Percentiles rank a stretch among this genome's conserved stretches.
These are phyloP conservation scores for Drosophila nebulosa DNA, from an alignment of 1,140 invertebrate genomes.

Conservation along the genomic window DNA sequence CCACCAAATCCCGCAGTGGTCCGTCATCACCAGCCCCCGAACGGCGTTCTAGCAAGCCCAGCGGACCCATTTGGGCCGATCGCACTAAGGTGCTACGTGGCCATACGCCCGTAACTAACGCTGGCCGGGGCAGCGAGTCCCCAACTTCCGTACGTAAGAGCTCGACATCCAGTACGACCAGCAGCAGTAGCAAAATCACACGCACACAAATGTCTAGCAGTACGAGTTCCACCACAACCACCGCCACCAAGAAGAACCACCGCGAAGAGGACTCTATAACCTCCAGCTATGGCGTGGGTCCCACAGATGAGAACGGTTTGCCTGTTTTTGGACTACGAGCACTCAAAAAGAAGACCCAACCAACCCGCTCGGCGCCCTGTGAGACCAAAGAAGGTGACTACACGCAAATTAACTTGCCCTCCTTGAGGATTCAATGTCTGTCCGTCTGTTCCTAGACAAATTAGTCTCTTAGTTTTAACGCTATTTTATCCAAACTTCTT, in stretches of 20 bases:
- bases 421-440: too few relatives aligned
- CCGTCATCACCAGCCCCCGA: slow-evolving; percentile 18
- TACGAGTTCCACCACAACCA: slow-evolving; percentile 78
- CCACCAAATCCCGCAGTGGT: slow-evolving; percentile 24
- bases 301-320: slow-evolving; percentile 89
- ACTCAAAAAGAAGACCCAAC: slow-evolving; percentile 84
- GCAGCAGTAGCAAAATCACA: slow-evolving; percentile 31
- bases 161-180: slow-evolving; percentile 38
- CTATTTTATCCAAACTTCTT: too few relatives aligned
- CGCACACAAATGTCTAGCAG: slow-evolving; percentile 41
- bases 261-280: slow-evolving; percentile 84
- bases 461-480: too few relatives aligned
- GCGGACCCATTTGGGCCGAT: slow-evolving; percentile 83
- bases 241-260: slow-evolving; percentile 58
- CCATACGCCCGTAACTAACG: slow-evolving; percentile 11
- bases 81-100: slow-evolving; percentile 82
- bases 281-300: slow-evolving; percentile 90
- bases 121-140: slow-evolving; percentile 15
- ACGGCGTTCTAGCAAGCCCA: slow-evolving; percentile 23
- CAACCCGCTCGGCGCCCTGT: slow-evolving; percentile 52
- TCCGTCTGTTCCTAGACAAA: too few relatives aligned
- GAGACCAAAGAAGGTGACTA: slow-evolving; percentile 83
- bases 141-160: slow-evolving; percentile 25
- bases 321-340: slow-evolving; percentile 89
- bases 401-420: slow-evolving; percentile 12